Base-by-base conservation (phyloP, 2,113 vertebrate genomes). In the Labrus mixtus region DNA sequence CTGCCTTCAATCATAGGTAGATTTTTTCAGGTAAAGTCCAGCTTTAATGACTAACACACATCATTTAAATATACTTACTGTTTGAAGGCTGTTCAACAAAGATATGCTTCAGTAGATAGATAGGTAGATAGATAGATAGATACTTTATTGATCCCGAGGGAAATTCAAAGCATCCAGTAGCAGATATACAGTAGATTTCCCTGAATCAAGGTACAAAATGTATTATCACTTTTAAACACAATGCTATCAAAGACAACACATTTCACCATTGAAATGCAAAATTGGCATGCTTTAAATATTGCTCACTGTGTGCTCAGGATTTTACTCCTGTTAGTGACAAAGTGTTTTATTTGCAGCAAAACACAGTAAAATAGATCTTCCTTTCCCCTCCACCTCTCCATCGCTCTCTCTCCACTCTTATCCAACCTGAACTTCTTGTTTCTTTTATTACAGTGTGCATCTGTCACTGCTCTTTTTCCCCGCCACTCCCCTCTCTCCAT, bases 401-500 rank as follows among this genome's bases (percentile, higher is more conserved):
- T n/a, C 9, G 13, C 16, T 64, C 1, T 20, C 55, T 39, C 4
- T 43, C 20, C 2, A 0, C 50, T 4, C 36, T 41, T n/a, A 4
- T 11, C 64, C 19, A 43, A 12, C 43, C 45, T 20, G 7, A 56
- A 22, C 45, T 20, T 57, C 56, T 68, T 9, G 13, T 54, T 61
- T 53, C 22, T 29, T 37, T 10, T 6, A 8, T 57, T 58, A 53
- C 36, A 55, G 39, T 81, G 70, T 86, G 25, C 63, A 80, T 80
- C 66, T 65, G 51, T 62, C 17, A 29, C 43, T 3, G 13, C 57
- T 61, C 53, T 29, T 71, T 76, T 76, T 83, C 68, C 39, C 54
- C 68, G 63, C 68, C 74, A 54, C 73, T 68, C 76, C 66, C 58
- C 55, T 50, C 23, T 56, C 43, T 61, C 72, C 36, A 56, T 74